Conservation (phyloP, 2,888 invertebrate genomes). For the Acrocera orbiculus region DNA sequence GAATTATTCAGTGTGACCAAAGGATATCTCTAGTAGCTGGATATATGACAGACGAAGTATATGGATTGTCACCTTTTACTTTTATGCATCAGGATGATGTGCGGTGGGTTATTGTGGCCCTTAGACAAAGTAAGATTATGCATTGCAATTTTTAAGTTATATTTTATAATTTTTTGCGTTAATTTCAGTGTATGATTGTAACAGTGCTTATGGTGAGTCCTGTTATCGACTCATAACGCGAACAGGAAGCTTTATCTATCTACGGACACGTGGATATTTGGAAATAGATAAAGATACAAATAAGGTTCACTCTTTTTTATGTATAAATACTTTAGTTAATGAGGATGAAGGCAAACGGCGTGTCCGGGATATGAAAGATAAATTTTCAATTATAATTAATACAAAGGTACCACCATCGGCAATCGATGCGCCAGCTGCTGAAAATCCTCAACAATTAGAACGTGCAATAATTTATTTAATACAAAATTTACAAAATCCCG, state of each 20-base stretch:
- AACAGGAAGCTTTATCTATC: slow-evolving; percentile 69
- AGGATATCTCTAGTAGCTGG: slow-evolving; percentile 77
- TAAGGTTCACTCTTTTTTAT: slow-evolving; percentile 68
- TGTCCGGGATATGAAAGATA: slow-evolving; percentile 61
- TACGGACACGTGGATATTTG: slow-evolving; percentile 66
- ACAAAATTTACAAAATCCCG: slow-evolving; percentile 30
- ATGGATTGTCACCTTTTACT: slow-evolving; percentile 71
- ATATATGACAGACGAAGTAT: slow-evolving; percentile 75
- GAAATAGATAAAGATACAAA: slow-evolving; percentile 63
- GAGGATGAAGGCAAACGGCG: slow-evolving; percentile 55
- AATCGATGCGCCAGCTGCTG: slow-evolving; percentile 36
- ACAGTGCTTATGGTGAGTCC: slow-evolving; percentile 68
- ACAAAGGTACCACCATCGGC: slow-evolving; percentile 31
- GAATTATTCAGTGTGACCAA: slow-evolving; percentile 80
- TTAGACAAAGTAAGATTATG: slow-evolving; percentile 54
- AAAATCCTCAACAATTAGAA: slow-evolving; percentile 52
- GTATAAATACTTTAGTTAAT: slow-evolving; percentile 61
- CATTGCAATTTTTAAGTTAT: slow-evolving; percentile 1
- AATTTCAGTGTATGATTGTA: slow-evolving; percentile 61
- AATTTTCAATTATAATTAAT: slow-evolving; percentile 53
- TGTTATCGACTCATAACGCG: slow-evolving; percentile 68
- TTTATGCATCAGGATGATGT: slow-evolving; percentile 84
- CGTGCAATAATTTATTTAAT: slow-evolving; percentile 54
- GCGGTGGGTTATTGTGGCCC: slow-evolving; percentile 71
- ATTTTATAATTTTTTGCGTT: slow-evolving; percentile 10